Evolutionary conservation across 2,888 invertebrate genomes (phyloP).

Genomic region (Callimorpha dominula): DNA sequence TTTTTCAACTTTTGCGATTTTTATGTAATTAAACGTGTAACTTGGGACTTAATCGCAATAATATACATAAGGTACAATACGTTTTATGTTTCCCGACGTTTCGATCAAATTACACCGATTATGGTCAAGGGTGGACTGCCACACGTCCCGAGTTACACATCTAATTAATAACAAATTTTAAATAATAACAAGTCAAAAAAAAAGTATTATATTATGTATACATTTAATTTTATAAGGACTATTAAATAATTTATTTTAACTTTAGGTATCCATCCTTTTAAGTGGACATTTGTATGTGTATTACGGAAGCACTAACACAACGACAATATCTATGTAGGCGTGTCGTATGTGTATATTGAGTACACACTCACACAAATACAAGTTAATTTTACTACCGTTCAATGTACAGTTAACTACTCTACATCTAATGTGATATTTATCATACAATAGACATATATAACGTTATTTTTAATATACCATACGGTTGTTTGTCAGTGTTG

Average conservation of each 20-base stretch:
- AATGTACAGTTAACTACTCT: background rate
- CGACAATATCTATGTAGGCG: background rate
- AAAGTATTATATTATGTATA: no score
- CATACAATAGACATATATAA: background rate
- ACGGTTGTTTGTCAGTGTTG: background rate
- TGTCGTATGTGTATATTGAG: background rate
- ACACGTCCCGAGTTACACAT: no score
- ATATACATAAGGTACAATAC: no score
- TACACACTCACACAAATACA: background rate
- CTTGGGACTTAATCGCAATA: no score
- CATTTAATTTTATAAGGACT: background rate
- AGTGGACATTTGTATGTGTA: background rate
- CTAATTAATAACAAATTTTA: background rate
- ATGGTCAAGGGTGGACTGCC: no score
- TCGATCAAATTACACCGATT: no score
- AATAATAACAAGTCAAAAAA: no score
- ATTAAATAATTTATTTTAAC: background rate
- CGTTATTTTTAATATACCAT: background rate
- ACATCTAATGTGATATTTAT: background rate
- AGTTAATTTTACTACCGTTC: background rate
- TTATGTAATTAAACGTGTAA: no score
- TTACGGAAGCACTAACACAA: background rate
- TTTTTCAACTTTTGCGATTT: no score
- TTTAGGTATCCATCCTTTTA: background rate
- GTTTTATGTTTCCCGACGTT: no score